Percentiles rank a stretch among this genome's conserved stretches.
Conservation (phyloP, 2,888 invertebrate genomes). For the Limulus polyphemus region DNA sequence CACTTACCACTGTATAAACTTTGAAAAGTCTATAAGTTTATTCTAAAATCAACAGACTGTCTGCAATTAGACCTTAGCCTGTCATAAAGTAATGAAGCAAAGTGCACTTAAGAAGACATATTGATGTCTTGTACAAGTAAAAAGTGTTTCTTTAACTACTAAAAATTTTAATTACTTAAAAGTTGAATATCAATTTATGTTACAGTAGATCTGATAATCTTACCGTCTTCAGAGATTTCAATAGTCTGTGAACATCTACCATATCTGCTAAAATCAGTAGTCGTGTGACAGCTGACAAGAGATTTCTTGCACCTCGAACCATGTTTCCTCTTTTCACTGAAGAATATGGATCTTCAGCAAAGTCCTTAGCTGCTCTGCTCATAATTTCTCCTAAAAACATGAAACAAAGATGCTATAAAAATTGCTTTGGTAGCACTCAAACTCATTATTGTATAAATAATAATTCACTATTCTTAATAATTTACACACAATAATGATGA, state of each 20-base stretch:
- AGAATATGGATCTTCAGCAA: constrained; percentile 95
- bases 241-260: constrained; percentile 88
- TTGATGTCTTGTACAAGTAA: no score
- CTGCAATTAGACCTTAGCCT: no score
- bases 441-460: not conserved
- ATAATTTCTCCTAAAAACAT: constrained; percentile 56
- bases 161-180: no score
- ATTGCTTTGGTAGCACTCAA: no score
- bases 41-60: no score
- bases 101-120: no score
- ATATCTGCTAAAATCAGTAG: constrained; percentile 91
- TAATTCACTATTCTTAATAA: not conserved
- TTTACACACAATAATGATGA: no score
- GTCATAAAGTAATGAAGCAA: no score
- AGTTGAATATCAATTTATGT: no score
- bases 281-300: constrained; percentile 86
- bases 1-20: no score
- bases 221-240: constrained; percentile 73
- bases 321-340: constrained; percentile 82
- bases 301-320: constrained; percentile 83
- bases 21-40: no score
- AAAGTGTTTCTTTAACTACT: no score
- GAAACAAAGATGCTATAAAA: constrained; percentile 15
- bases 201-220: constrained; percentile 16
- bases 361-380: constrained; percentile 80